Percentiles rank a stretch among this genome's conserved stretches.
Evolutionary conservation across 2,113 vertebrate species (phyloP).

Genomic region (Myocastor coypus): DNA sequence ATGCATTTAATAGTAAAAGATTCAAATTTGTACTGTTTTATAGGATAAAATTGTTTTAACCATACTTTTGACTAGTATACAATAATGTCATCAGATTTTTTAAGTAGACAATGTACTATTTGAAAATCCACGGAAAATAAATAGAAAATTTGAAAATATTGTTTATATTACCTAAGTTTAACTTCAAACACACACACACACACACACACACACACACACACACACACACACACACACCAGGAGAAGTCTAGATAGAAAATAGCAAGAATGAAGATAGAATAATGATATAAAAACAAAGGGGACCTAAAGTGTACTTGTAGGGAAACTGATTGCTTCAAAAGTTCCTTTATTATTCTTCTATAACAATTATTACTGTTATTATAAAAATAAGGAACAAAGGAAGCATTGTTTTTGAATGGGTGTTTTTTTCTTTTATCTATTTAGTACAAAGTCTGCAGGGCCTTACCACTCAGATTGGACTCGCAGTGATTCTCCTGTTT

Average conservation of each 20-base stretch:
- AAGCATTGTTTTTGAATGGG: not conserved
- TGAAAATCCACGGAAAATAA: not conserved
- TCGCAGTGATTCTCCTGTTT: too few species aligned
- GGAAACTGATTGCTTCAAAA: not conserved
- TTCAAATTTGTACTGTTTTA: too few species aligned
- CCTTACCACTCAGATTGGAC: too few species aligned
- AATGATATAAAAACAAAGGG: not conserved
- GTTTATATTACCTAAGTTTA: not conserved
- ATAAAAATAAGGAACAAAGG: not conserved
- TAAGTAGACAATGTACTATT: not conserved
- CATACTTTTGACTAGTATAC: not conserved
- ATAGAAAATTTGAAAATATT: not conserved
- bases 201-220: not conserved
- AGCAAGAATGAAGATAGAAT: not conserved
- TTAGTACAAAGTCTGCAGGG: too few species aligned
- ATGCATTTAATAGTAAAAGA: too few species aligned
- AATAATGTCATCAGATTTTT: not conserved
- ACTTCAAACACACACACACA: not conserved
- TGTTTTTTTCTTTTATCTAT: not conserved
- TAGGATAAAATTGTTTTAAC: not conserved
- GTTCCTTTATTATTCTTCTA: not conserved
- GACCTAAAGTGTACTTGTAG: not conserved
- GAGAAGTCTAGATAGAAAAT: not conserved
- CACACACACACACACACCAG: not conserved
- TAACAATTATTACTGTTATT: not conserved